A percentile compares a stretch with the other conserved stretches of the same genome.
These are phyloP conservation scores for Zaprionus ghesquierei DNA, from an alignment of 1,140 invertebrate species.

Conservation along the genomic window DNA sequence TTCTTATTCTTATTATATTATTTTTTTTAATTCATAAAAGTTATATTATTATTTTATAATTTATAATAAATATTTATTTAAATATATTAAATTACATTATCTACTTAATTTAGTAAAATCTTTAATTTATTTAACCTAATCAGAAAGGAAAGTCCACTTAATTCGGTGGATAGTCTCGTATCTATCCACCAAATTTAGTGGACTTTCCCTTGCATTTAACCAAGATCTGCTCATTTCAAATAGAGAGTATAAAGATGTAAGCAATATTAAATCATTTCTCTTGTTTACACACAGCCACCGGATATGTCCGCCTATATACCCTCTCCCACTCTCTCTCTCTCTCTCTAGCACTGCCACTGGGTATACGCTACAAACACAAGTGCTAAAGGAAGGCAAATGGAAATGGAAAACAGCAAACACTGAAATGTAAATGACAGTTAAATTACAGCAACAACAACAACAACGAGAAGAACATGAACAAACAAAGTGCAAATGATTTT, in stretches of 20 bases:
- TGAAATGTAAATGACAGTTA: conserved; percentile 55
- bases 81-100: no score
- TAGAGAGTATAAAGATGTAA: neutral
- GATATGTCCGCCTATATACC: neutral
- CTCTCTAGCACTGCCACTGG: neutral
- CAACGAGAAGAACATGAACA: neutral
- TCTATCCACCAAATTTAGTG: neutral
- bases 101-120: no score
- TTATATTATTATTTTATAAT: no score
- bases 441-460: conserved; percentile 32
- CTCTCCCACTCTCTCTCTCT: no score
- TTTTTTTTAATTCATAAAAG: no score
- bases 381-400: neutral
- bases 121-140: no score
- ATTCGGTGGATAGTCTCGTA: no score
- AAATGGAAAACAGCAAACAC: conserved; percentile 44
- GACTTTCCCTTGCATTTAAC: neutral
- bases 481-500: conserved; percentile 35
- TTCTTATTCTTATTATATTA: no score
- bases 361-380: neutral
- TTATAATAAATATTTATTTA: no score
- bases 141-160: no score
- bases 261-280: neutral
- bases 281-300: neutral
- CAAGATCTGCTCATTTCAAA: neutral